These are phyloP conservation scores for Drosophila ercepeae DNA, from an alignment of 1,140 invertebrate genomes.

Conservation along the genomic window DNA sequence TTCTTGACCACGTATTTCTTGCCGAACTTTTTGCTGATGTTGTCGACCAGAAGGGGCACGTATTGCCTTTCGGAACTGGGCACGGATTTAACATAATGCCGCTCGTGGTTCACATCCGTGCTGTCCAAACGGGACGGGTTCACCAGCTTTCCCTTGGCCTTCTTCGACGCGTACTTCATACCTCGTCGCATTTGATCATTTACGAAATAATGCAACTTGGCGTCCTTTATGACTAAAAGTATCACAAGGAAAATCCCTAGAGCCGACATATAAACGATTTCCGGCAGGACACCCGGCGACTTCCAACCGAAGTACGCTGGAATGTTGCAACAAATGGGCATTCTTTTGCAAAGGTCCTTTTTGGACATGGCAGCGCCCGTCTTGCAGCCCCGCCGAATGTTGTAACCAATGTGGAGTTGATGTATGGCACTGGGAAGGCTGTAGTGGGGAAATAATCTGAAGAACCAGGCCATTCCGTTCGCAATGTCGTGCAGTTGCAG, in stretches of 20 bases:
- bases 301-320: constrained; percentile 50
- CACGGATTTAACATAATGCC: constrained; percentile 58
- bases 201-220: constrained; percentile 9
- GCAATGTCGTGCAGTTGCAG: constrained; percentile 86
- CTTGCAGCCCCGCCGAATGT: constrained; percentile 15
- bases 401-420: constrained; percentile 9
- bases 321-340: constrained; percentile 60
- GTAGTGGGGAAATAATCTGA: constrained; percentile 89
- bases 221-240: constrained; percentile 24
- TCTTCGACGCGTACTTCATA: not conserved
- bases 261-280: constrained; percentile 33
- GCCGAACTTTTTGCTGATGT: constrained; percentile 88
- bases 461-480: constrained; percentile 86
- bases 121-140: constrained; percentile 5
- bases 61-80: not conserved
- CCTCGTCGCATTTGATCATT: not conserved
- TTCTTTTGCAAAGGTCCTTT: not conserved
- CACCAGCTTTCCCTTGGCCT: not conserved
- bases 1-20: constrained; percentile 88
- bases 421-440: constrained; percentile 84
- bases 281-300: constrained; percentile 49
- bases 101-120: constrained; percentile 82
- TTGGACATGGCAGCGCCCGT: not conserved
- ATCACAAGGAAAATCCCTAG: constrained; percentile 18
- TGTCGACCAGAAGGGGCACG: constrained; percentile 82